Conservation (phyloP, 2,113 vertebrate genomes). For the Mohoua ochrocephala region DNA sequence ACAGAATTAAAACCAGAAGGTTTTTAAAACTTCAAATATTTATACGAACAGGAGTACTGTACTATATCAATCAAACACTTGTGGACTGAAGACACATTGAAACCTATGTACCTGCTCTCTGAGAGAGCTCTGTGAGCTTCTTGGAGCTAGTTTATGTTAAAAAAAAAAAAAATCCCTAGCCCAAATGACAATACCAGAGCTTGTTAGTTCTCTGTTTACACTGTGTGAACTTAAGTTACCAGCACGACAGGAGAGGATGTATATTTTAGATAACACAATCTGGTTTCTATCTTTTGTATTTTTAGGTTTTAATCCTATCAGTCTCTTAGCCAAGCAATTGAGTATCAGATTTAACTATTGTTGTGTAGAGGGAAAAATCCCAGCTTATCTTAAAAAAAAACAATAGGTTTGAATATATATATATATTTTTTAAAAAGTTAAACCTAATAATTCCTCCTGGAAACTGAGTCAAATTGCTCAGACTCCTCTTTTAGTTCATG, state of each 20-base stretch:
- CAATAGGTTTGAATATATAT: neutral
- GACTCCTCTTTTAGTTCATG: neutral
- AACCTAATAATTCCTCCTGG: neutral
- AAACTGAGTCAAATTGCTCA: neutral
- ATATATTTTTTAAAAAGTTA: neutral
- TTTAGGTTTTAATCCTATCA: constrained; percentile 58
- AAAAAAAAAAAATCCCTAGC: neutral
- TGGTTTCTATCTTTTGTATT: constrained; percentile 69
- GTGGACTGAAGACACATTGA: neutral
- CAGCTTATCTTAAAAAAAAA: neutral
- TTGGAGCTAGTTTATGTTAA: constrained; percentile 13
- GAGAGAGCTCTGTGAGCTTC: neutral
- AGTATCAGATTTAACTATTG: constrained; percentile 32
- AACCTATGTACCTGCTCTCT: constrained; percentile 4
- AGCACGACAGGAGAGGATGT: constrained; percentile 69
- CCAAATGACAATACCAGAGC: constrained; percentile 20
- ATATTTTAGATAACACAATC: constrained; percentile 69
- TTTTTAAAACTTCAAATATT: constrained; percentile 76
- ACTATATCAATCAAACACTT: constrained; percentile 62
- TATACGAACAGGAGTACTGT: constrained; percentile 67
- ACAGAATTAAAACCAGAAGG: constrained; percentile 67
- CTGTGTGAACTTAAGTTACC: constrained; percentile 44
- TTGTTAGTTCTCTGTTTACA: constrained; percentile 33
- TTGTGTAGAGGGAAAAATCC: neutral
- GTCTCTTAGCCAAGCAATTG: constrained; percentile 35